A percentile compares a stretch with the other conserved stretches of the same genome.
phyloP scores from a whole-genome alignment of 2,113 vertebrate species.

The Probosciger aterrimus region DNA sequence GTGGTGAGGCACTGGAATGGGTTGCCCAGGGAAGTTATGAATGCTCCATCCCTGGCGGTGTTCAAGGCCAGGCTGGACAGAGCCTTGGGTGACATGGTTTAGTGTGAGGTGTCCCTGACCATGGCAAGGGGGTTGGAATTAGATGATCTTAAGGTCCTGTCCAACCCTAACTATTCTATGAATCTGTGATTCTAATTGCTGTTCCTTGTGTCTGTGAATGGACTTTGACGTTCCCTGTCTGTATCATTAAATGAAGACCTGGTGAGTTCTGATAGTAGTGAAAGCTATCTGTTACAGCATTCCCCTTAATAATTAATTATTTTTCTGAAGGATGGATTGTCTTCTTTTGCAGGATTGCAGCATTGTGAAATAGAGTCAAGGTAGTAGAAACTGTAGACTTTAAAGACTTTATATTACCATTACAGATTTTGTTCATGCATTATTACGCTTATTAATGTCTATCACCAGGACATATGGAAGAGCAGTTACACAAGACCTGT shows the following conservation, averaged over 20 bases:
- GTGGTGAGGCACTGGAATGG: no score
- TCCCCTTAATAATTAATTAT: background rate
- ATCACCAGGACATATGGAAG: conserved; percentile 25
- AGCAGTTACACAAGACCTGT: conserved; percentile 1
- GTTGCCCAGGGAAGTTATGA: no score
- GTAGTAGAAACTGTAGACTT: background rate
- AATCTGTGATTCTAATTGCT: background rate
- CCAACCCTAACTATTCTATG: no score
- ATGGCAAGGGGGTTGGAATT: no score
- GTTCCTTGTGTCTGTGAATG: background rate
- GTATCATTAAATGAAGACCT: background rate
- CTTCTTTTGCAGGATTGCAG: background rate
- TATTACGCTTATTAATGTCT: background rate
- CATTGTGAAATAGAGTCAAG: background rate
- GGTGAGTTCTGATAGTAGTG: background rate
- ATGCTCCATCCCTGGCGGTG: no score
- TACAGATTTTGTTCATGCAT: background rate
- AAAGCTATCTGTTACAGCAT: background rate
- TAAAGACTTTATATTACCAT: background rate
- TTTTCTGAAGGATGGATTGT: background rate
- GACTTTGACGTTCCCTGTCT: background rate
- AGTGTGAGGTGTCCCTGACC: no score
- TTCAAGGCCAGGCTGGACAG: no score
- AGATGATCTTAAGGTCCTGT: no score
- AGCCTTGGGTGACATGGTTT: no score